These are phyloP conservation scores for Chrysaora quinquecirrha DNA, from an alignment of 30 jellyfish, hydroid and myxozoan genomes.

Conservation along the genomic window DNA sequence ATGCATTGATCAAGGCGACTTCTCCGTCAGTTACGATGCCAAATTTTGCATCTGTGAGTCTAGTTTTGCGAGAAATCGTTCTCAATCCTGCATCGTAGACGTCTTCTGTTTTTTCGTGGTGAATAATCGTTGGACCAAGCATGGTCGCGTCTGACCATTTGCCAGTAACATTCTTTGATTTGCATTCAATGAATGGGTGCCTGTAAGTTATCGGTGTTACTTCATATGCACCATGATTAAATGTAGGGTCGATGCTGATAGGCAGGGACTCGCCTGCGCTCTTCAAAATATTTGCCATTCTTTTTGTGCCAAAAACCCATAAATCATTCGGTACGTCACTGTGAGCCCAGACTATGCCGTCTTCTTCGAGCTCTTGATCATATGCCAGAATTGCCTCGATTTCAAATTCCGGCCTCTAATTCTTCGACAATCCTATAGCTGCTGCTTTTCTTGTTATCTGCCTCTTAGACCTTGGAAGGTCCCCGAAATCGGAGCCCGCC, in stretches of 20 bases:
- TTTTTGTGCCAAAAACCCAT: conserved; percentile 1
- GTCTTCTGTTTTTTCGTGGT: conserved; percentile 10
- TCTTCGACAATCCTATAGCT: not conserved
- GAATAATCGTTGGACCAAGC: conserved; percentile 10
- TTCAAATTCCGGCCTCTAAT: not conserved
- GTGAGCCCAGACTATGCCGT: too few relatives aligned
- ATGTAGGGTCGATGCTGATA: too few relatives aligned
- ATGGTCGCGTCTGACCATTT: conserved; percentile 1
- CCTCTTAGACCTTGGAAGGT: conserved; percentile 15
- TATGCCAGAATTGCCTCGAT: not conserved
- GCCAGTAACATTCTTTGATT: not conserved
- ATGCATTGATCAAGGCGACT: conserved; percentile 23
- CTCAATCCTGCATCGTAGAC: conserved; percentile 3
- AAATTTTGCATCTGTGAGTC: not conserved
- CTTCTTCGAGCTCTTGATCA: conserved; percentile 5
- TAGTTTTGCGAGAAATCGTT: not conserved
- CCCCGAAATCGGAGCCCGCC: conserved; percentile 3
- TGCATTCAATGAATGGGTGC: not conserved
- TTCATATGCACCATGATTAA: conserved; percentile 16
- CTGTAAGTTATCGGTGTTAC: conserved; percentile 7
- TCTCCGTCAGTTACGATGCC: conserved; percentile 16
- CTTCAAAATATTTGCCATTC: not conserved
- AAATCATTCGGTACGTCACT: too few relatives aligned
- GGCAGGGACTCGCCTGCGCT: too few relatives aligned
- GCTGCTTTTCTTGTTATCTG: not conserved